Evolutionary conservation across 2,113 vertebrate species (phyloP), one percentile per base, ranked within the genome.

Genomic region (Centropus unirufus): DNA sequence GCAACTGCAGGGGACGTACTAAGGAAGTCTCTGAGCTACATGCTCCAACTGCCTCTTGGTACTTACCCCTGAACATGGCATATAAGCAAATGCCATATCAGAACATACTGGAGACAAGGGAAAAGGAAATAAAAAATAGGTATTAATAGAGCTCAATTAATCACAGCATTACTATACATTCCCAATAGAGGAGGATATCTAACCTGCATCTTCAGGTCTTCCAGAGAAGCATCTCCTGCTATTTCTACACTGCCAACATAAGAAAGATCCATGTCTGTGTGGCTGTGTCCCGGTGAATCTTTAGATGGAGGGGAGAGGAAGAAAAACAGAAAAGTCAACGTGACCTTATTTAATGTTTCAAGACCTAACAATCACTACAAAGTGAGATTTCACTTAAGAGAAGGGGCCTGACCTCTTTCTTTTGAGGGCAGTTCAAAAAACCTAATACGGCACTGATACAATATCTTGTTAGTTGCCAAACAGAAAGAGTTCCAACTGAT

Each of bases 171-270:
- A 75, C 61, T 58, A 44, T 67, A 78, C 20, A 22, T 15, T 83
- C 62, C 69, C 57, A 82, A 23, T 16, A 55, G 64, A 59, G 90
- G 52, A 74, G 66, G 89, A 61, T 77, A 92, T 66, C 97, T 92
- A 96, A 99, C 99, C 99, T 99, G 99, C 93, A 97, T 97, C 96
- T 99, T 99, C 54, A 99, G 97, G 36, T 99, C 99, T 21, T 97
- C 97, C 95, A 99, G 78, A 4, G 97, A 97, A 70, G 98, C 98
- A 21, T 99, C 99, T 73, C 98, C 98, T 19, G 98, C 98, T 95
- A 99, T 98, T 81, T 99, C 98, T 55, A 99, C 70, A 72, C 97
- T 96, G 47, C 99, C 99, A 92, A 98, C 90, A 51, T 92, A 97
- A 74, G 70, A 97, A 22, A 99, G 98, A 52, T 97, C 85, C 44